Evolutionary conservation across 2,797 vertebrate genomes (phyloP).

Genomic region (Podarcis lilfordi): DNA sequence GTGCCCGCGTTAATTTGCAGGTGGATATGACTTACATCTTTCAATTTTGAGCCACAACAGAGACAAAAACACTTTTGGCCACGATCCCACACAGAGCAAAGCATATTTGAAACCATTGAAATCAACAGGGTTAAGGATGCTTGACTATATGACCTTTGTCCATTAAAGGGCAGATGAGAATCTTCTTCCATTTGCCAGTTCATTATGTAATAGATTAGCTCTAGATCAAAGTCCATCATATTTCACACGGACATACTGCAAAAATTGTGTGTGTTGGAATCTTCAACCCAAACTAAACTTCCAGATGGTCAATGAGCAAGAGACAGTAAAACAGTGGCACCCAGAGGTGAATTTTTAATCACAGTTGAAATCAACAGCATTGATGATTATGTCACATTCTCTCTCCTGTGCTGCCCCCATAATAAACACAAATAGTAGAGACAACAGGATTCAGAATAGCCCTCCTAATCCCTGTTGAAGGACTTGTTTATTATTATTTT

Average conservation of each 20-base stretch:
- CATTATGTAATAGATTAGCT: conserved; percentile 52
- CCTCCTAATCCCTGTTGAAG: no score
- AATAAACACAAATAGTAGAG: neutral
- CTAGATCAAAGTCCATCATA: conserved; percentile 50
- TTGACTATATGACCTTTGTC: neutral
- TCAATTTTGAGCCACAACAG: conserved; percentile 39
- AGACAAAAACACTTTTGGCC: conserved; percentile 39
- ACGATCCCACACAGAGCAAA: neutral
- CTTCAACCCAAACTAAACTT: conserved; percentile 55
- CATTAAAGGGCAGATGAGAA: conserved; percentile 31
- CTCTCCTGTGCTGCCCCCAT: conserved; percentile 12
- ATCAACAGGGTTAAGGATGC: neutral
- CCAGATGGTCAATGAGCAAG: conserved; percentile 67
- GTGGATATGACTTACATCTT: conserved; percentile 15
- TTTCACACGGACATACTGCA: conserved; percentile 54
- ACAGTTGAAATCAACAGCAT: conserved; percentile 28
- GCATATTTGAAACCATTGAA: neutral
- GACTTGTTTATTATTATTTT: no score
- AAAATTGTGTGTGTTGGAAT: conserved; percentile 27
- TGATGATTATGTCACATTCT: conserved; percentile 29
- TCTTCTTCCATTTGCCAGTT: conserved; percentile 51
- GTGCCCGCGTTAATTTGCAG: conserved; percentile 28
- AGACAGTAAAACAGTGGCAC: conserved; percentile 83
- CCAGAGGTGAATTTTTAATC: conserved; percentile 77
- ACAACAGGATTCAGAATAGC: neutral